Evolutionary conservation across 2,888 invertebrate genomes (phyloP).

Genomic region (Entomobrya proxima): DNA sequence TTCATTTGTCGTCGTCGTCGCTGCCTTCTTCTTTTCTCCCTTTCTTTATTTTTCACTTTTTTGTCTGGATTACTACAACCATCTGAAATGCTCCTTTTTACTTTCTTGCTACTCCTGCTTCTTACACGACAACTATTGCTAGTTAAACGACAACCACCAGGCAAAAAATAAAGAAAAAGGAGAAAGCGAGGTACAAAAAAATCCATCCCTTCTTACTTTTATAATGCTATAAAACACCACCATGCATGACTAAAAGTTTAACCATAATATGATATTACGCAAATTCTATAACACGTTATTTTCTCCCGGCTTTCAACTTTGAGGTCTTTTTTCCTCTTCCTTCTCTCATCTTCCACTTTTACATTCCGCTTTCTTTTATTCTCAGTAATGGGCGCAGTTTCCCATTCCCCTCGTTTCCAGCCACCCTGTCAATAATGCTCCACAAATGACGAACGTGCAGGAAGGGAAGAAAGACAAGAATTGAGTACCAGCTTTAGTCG

Average conservation of each 20-base stretch:
- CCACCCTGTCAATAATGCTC: neutral
- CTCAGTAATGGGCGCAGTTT: slow-evolving; percentile 32
- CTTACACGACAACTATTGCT: slow-evolving; percentile 52
- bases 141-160: slow-evolving; percentile 29
- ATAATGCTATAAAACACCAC: slow-evolving; percentile 8
- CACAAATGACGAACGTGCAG: slow-evolving; percentile 17
- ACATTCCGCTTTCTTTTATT: slow-evolving; percentile 21
- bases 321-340: neutral
- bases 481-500: slow-evolving; percentile 34
- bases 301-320: neutral
- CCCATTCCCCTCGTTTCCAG: neutral
- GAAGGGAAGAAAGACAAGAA: slow-evolving; percentile 47
- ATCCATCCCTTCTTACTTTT: slow-evolving; percentile 14
- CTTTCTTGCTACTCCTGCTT: neutral
- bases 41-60: slow-evolving; percentile 11
- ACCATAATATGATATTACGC: slow-evolving; percentile 37
- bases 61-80: slow-evolving; percentile 53
- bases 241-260: slow-evolving; percentile 12
- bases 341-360: neutral
- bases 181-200: no score
- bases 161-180: neutral
- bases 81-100: neutral
- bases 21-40: slow-evolving; percentile 38
- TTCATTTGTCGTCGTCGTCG: slow-evolving; percentile 56
- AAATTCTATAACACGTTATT: slow-evolving; percentile 28